Evolutionary conservation across 2,888 invertebrate genomes (phyloP), one percentile per base, ranked within the genome.

Genomic region (Leptothorax acervorum): DNA sequence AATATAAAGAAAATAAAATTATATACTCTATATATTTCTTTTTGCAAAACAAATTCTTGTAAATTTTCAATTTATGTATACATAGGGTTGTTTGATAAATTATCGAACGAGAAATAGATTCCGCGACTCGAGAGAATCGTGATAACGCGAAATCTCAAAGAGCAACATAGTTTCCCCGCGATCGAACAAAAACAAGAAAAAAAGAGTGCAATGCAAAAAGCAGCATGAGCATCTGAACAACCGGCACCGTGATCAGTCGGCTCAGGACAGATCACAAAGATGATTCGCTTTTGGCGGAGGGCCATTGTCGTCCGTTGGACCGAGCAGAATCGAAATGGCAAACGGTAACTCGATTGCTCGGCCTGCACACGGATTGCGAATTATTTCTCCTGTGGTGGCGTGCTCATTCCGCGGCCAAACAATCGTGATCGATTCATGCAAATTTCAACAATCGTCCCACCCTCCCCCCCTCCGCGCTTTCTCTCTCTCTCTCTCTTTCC

Each of bases 401-500:
- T 91, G 90, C 91, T 92, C 92, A 91, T 92, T 92, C 89, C 91
- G 90, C 92, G 88, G 90, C 91, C 92, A 92, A 94, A 94, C 93
- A 93, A 93, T 94, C 93, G 92, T 92, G 93, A 94, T 94, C 93
- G 94, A 94, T 94, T 94, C 94, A 93, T 94, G 94, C 92, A 94
- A 94, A 94, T 94, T 93, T 92, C 91, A 91, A 93, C 94, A 94
- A 94, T 94, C 93, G 93, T 86, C 87, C 88, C 85, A 89, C 88
- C 78, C 18, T 8, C 42, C 2, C 6, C 6, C 83, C 63, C 85
- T 53, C 88, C 85, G 42, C 9, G 57, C 66, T 48, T 23, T 65
- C 75, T 65, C 63, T 45, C 63, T 74, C 63, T 74, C 71, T 71
- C 63, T 60, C 51, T 48, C 48, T 79, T 83, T 79, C 87, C 83